Percentiles rank a stretch among this genome's conserved stretches.
Evolutionary conservation across 2,113 vertebrate genomes (phyloP).

Genomic region (human (Homo sapiens)): GRCh38 chr19:39362501-39363000

Average conservation of each 20-base stretch:
- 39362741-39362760: conserved; percentile 19
- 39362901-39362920: conserved; percentile 31
- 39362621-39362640: neutral
- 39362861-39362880: conserved; percentile 76
- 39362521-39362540: neutral
- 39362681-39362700: neutral
- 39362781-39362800: conserved; percentile 45
- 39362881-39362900: conserved; percentile 57
- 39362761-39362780: conserved; percentile 39
- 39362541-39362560: neutral
- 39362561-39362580: neutral
- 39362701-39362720: neutral
- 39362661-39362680: neutral
- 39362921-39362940: conserved; percentile 63
- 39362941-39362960: conserved; percentile 65
- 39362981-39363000: conserved; percentile 20
- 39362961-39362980: conserved; percentile 68
- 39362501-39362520: neutral
- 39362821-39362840: conserved; percentile 47
- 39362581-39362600: neutral
- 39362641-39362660: neutral
- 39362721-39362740: conserved; percentile 1
- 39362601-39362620: neutral
- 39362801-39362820: conserved; percentile 29
- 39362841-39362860: conserved; percentile 64